A percentile compares a stretch with the other conserved stretches of the same genome.
Conservation (phyloP, 2,888 invertebrate genomes). For the Hedya salicella region DNA sequence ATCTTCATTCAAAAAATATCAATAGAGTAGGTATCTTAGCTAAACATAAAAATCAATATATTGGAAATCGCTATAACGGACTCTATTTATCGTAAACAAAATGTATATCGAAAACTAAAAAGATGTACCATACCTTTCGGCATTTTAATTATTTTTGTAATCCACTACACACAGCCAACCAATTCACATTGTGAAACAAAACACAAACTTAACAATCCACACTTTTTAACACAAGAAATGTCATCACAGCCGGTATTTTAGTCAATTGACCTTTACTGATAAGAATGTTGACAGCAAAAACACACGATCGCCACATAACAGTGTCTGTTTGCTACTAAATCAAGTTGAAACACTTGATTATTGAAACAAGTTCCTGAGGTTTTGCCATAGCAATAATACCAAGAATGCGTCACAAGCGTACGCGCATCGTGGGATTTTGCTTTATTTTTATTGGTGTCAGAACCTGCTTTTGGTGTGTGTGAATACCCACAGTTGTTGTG, state of each 20-base stretch:
- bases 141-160: conserved; percentile 6
- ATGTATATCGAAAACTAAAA: background rate
- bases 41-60: too few relatives aligned
- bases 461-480: background rate
- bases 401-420: conserved; percentile 5
- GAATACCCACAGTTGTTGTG: background rate
- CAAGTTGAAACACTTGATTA: conserved; percentile 2
- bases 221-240: background rate
- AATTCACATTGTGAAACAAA: conserved; percentile 3
- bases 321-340: conserved; percentile 21
- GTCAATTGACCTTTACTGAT: conserved; percentile 14
- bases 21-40: too few relatives aligned
- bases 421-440: background rate
- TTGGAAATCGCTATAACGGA: too few relatives aligned
- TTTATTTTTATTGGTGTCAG: conserved; percentile 4
- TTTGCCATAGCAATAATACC: conserved; percentile 14
- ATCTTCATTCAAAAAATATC: too few relatives aligned
- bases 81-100: background rate
- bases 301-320: conserved; percentile 29
- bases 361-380: background rate
- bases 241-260: background rate
- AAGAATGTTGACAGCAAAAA: conserved; percentile 7
- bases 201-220: conserved; percentile 8
- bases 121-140: conserved; percentile 1
- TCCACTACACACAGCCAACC: conserved; percentile 3